A percentile compares a stretch with the other conserved stretches of the same genome.
Evolutionary conservation across 1,140 invertebrate genomes (phyloP).

Genomic region (Yoshiicerus persimilis): DNA sequence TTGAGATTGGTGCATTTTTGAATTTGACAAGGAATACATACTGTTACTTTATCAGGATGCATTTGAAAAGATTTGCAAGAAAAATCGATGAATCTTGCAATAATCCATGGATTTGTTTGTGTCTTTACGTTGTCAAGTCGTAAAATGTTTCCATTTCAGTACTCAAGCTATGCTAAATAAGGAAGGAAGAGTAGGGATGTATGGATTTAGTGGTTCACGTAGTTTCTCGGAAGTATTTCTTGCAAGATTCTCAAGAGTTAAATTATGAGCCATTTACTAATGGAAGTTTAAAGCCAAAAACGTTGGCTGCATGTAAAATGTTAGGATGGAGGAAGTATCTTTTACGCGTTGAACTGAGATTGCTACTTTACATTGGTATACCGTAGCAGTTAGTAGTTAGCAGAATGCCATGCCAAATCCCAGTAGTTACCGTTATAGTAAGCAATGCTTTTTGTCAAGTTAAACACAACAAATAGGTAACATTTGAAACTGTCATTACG

Average conservation of each 20-base stretch:
- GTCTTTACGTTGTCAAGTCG: neutral
- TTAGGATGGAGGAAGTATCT: neutral
- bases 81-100: neutral
- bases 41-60: too few species aligned
- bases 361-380: neutral
- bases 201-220: neutral
- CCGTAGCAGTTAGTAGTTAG: neutral
- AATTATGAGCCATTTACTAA: constrained; percentile 17
- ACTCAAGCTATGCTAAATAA: neutral
- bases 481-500: neutral
- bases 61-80: neutral
- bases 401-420: neutral
- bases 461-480: neutral
- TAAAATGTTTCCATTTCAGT: neutral
- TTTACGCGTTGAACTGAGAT: neutral
- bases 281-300: constrained; percentile 3
- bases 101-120: neutral
- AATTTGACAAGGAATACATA: too few species aligned
- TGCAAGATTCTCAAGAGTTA: neutral
- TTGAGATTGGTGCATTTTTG: too few species aligned
- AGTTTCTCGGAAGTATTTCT: neutral
- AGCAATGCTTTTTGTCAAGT: neutral
- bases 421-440: neutral
- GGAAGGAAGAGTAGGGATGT: neutral
- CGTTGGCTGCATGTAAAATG: too few species aligned